phyloP scores from a whole-genome alignment of 2,797 vertebrate genomes.

The Nannoperca obscura region DNA sequence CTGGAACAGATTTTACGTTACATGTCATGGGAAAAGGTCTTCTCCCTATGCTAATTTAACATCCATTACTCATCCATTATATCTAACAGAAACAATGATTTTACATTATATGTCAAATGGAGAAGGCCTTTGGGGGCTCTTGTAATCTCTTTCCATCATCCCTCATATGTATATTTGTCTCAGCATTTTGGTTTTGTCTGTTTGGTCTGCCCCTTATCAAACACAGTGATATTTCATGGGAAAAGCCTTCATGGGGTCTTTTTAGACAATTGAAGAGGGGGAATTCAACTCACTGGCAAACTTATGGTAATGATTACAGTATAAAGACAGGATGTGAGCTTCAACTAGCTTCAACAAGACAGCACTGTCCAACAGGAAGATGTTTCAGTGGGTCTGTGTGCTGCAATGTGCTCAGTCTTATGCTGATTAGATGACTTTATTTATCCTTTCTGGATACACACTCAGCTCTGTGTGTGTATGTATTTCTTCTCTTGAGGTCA shows the following conservation, averaged over 20 bases:
- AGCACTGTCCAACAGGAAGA: constrained; percentile 48
- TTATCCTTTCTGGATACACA: constrained; percentile 39
- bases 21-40: constrained; percentile 68
- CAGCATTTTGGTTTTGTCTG: constrained; percentile 3
- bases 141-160: neutral
- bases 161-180: neutral
- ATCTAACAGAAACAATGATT: constrained; percentile 30
- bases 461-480: constrained; percentile 1
- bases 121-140: constrained; percentile 10
- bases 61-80: constrained; percentile 29
- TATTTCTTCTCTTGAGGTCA: constrained; percentile 2
- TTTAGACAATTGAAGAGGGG: constrained; percentile 20
- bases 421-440: constrained; percentile 54
- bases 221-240: constrained; percentile 11
- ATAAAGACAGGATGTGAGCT: constrained; percentile 53
- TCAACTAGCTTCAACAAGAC: constrained; percentile 44
- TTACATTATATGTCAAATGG: constrained; percentile 3
- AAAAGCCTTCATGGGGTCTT: constrained; percentile 41
- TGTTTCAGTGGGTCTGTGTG: constrained; percentile 22
- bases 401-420: constrained; percentile 19
- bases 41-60: constrained; percentile 25
- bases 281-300: constrained; percentile 30
- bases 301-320: constrained; percentile 42
- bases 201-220: constrained; percentile 18
- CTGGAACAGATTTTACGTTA: constrained; percentile 40